Percentiles rank a stretch among this genome's conserved stretches.
These are phyloP conservation scores for Drosophila simulans DNA, from an alignment of 1,140 invertebrate genomes.

Conservation along the genomic window DNA sequence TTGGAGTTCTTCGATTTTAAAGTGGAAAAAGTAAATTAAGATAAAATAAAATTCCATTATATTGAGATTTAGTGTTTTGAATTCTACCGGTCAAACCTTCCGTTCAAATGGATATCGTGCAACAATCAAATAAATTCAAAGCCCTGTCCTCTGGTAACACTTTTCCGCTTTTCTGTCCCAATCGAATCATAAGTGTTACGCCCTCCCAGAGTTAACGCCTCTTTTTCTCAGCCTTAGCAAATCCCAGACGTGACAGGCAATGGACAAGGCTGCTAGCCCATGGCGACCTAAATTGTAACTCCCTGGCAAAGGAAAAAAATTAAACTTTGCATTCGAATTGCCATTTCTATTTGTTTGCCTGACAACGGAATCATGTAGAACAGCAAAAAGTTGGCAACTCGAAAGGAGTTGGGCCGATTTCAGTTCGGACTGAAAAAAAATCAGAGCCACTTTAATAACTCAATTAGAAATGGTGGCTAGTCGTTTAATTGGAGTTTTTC, in stretches of 20 bases:
- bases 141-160: neutral
- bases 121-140: slow-evolving; percentile 6
- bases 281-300: slow-evolving; percentile 70
- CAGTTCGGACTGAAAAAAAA: slow-evolving; percentile 20
- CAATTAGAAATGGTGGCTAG: slow-evolving; percentile 15
- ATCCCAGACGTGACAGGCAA: slow-evolving; percentile 56
- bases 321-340: slow-evolving; percentile 71
- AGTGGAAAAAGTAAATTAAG: neutral
- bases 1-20: neutral
- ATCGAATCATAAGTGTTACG: slow-evolving; percentile 36
- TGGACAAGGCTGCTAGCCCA: slow-evolving; percentile 52
- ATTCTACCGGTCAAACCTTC: neutral
- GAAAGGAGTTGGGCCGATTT: slow-evolving; percentile 17
- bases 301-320: slow-evolving; percentile 41
- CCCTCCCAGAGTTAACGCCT: slow-evolving; percentile 18
- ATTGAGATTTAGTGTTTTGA: neutral
- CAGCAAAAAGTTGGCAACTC: slow-evolving; percentile 25
- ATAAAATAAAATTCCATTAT: neutral
- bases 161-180: slow-evolving; percentile 28
- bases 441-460: slow-evolving; percentile 29
- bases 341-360: slow-evolving; percentile 71
- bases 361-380: slow-evolving; percentile 27
- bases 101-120: neutral
- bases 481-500: neutral
- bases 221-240: slow-evolving; percentile 39